Percentiles rank a stretch among this genome's conserved stretches.
These are phyloP conservation scores for Sebastes schlegelii DNA, from an alignment of 2,113 vertebrate species.

Conservation along the genomic window DNA sequence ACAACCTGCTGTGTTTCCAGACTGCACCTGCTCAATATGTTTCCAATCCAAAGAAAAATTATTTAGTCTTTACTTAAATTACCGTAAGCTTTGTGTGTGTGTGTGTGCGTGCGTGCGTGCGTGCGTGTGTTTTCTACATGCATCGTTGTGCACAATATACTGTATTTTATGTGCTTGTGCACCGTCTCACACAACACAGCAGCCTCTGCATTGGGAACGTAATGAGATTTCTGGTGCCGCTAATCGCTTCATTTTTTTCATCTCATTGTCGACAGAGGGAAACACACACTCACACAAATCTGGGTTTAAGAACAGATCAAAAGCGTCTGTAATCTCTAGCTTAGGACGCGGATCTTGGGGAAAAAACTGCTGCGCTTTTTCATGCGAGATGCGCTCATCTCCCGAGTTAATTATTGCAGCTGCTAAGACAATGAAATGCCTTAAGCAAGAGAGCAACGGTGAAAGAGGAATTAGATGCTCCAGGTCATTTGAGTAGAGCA, in stretches of 20 bases:
- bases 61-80: constrained; percentile 45
- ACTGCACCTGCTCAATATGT: constrained; percentile 40
- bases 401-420: constrained; percentile 70
- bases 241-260: constrained; percentile 68
- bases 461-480: constrained; percentile 28
- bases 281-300: constrained; percentile 67
- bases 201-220: constrained; percentile 48
- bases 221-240: constrained; percentile 72
- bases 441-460: constrained; percentile 30
- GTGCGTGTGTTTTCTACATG: constrained; percentile 20
- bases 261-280: constrained; percentile 55
- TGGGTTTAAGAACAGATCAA: constrained; percentile 71
- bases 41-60: constrained; percentile 31
- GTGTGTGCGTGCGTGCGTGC: constrained; percentile 8
- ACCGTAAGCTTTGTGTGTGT: constrained; percentile 9
- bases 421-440: constrained; percentile 55
- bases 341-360: constrained; percentile 59
- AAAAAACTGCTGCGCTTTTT: constrained; percentile 42
- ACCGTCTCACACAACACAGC: constrained; percentile 37
- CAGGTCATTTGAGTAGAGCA: constrained; percentile 50
- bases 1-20: constrained; percentile 26
- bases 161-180: constrained; percentile 2
- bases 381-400: constrained; percentile 49
- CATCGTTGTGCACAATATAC: constrained; percentile 13
- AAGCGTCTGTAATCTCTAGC: constrained; percentile 70